Percentiles rank a stretch among this genome's conserved stretches.
phyloP scores from a whole-genome alignment of 2,888 invertebrate genomes.

The Fragum fragum region DNA sequence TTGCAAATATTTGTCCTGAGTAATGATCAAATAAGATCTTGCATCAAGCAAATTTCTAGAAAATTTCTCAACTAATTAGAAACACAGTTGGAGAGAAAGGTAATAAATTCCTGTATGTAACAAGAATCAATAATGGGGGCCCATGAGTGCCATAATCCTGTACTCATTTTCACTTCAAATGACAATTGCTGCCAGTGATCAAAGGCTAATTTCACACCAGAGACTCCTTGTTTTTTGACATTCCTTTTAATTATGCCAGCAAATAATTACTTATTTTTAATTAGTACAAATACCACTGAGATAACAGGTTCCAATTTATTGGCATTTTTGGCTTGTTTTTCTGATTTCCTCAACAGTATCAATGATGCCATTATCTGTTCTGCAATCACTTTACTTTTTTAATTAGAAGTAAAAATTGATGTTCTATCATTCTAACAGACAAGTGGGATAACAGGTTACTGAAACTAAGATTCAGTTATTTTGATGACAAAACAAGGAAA shows the following conservation, averaged over 20 bases:
- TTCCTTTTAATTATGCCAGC: constrained; percentile 1
- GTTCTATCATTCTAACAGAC: not conserved
- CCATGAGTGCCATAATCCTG: not conserved
- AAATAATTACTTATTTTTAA: constrained; percentile 14
- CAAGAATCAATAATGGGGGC: not conserved
- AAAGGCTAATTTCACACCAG: not conserved
- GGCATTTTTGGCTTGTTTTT: not conserved
- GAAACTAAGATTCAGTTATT: too few relatives aligned
- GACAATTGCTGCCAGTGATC: constrained; percentile 8
- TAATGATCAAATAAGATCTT: not conserved
- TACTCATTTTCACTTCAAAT: constrained; percentile 1
- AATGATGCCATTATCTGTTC: not conserved
- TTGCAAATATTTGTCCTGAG: too few relatives aligned
- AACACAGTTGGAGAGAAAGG: not conserved
- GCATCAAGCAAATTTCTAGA: not conserved
- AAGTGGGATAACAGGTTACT: not conserved
- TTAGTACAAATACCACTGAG: constrained; percentile 12
- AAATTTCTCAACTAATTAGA: not conserved
- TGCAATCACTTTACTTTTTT: not conserved
- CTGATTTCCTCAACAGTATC: constrained; percentile 1
- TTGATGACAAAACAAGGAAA: too few relatives aligned
- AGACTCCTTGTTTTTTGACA: not conserved
- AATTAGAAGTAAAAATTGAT: constrained; percentile 2
- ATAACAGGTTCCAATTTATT: not conserved
- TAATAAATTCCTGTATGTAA: not conserved